A percentile compares a stretch with the other conserved stretches of the same genome.
phyloP scores from a whole-genome alignment of 2,797 vertebrate genomes.

The Bovichtus variegatus region DNA sequence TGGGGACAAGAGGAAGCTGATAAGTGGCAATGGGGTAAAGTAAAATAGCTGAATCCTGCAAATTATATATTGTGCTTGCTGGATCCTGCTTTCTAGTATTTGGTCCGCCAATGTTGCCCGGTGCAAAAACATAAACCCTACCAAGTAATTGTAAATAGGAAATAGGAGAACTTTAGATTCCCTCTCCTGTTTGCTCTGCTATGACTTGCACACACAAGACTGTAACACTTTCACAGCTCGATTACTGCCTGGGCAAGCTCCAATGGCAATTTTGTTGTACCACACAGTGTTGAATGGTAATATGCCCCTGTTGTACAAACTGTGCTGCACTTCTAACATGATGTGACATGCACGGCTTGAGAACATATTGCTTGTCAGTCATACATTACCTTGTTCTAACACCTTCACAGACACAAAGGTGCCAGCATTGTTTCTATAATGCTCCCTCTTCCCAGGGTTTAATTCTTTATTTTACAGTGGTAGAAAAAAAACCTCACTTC shows the following conservation, averaged over 20 bases:
- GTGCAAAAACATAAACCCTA: constrained; percentile 18
- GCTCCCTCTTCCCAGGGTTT: constrained; percentile 69
- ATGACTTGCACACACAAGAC: constrained; percentile 63
- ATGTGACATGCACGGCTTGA: constrained; percentile 66
- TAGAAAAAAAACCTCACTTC: constrained; percentile 72
- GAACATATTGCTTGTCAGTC: constrained; percentile 78
- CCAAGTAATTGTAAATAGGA: constrained; percentile 53
- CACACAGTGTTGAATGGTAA: constrained; percentile 63
- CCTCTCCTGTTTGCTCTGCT: constrained; percentile 42
- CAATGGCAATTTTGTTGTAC: constrained; percentile 71
- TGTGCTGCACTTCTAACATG: constrained; percentile 63
- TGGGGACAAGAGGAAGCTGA: constrained; percentile 32
- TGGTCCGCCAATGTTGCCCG: constrained; percentile 27
- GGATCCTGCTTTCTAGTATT: constrained; percentile 47
- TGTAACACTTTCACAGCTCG: constrained; percentile 56
- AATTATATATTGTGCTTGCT: constrained; percentile 42
- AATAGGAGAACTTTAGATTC: constrained; percentile 51
- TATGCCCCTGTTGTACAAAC: constrained; percentile 69
- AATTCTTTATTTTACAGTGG: constrained; percentile 82
- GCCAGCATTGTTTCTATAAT: constrained; percentile 81
- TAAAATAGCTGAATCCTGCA: constrained; percentile 33
- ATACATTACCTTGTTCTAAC: constrained; percentile 71
- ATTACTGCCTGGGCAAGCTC: constrained; percentile 70
- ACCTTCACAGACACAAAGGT: constrained; percentile 84
- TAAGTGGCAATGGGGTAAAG: constrained; percentile 28